Conservation (phyloP, 2,113 vertebrate species). For the Macheiramphus alcinus region DNA sequence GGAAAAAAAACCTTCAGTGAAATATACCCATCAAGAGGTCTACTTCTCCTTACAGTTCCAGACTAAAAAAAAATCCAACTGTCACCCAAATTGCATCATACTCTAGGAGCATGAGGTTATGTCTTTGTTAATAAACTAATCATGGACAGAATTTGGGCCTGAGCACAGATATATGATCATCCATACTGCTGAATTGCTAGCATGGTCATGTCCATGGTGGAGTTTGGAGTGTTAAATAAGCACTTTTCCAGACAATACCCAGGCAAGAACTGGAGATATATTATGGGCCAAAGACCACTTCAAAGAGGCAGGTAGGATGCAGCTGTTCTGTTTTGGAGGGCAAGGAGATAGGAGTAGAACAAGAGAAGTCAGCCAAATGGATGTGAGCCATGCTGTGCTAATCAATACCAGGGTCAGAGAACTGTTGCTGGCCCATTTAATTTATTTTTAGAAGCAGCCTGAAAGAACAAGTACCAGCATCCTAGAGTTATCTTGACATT, state of each 20-base stretch:
- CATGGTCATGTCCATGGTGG: no score
- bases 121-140: background rate
- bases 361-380: background rate
- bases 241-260: background rate
- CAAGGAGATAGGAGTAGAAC: background rate
- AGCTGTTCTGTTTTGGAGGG: background rate
- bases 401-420: background rate
- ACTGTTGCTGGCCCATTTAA: background rate
- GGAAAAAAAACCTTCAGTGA: background rate
- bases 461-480: background rate
- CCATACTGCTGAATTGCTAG: background rate
- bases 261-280: background rate
- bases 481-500: background rate
- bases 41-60: background rate
- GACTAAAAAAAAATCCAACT: background rate
- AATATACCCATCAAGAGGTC: background rate
- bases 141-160: background rate
- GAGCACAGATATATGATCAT: background rate
- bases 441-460: slow-evolving; percentile 16
- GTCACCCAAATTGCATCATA: background rate
- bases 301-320: background rate
- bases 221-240: background rate
- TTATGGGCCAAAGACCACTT: background rate
- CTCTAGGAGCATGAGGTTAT: background rate
- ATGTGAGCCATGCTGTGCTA: background rate